phyloP scores from a whole-genome alignment of 2,113 vertebrate species.

The Ciconia stormi region DNA sequence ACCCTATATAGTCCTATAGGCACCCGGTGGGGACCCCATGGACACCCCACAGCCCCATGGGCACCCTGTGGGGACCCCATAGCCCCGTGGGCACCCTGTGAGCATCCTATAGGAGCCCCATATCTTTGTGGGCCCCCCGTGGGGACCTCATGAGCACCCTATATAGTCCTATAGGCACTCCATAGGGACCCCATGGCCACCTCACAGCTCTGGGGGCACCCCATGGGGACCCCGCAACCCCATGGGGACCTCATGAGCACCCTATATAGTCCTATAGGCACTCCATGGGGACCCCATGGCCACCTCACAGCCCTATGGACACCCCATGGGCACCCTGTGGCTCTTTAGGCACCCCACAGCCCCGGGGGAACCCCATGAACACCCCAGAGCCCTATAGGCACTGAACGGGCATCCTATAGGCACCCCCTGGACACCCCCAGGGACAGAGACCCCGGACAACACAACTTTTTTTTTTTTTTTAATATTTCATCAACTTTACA shows the following conservation, averaged over 20 bases:
- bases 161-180: background rate
- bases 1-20: too few species aligned
- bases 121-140: too few species aligned
- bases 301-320: too few species aligned
- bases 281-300: background rate
- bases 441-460: background rate
- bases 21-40: too few species aligned
- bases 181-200: too few species aligned
- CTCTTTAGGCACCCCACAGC: background rate
- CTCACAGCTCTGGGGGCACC: too few species aligned
- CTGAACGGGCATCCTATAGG: accelerated
- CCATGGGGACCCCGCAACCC: accelerated
- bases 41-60: too few species aligned
- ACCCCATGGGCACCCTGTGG: background rate
- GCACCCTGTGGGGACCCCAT: background rate
- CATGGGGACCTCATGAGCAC: background rate
- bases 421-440: background rate
- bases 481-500: slow-evolving; percentile 81
- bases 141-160: background rate
- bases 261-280: too few species aligned
- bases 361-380: too few species aligned
- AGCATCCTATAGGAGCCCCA: background rate
- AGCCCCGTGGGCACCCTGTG: accelerated
- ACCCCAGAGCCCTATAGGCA: background rate
- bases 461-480: slow-evolving; percentile 61